These are phyloP conservation scores for Abramis brama DNA, from an alignment of 2,113 vertebrate species.

Conservation along the genomic window DNA sequence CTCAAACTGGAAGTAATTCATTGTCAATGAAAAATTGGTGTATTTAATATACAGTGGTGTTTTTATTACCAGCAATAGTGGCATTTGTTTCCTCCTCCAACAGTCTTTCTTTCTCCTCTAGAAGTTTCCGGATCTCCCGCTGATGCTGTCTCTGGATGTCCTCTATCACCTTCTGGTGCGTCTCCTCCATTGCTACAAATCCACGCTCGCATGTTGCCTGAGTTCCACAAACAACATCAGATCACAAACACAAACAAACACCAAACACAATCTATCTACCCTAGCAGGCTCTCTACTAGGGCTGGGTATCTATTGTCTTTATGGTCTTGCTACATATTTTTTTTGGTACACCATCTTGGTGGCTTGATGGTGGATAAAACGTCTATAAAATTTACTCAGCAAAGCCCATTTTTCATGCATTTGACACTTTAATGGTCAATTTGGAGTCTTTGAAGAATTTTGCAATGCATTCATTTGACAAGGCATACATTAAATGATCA, in stretches of 20 bases:
- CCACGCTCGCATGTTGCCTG: slow-evolving; percentile 97
- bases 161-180: slow-evolving; percentile 93
- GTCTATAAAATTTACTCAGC: background rate
- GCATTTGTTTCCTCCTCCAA: slow-evolving; percentile 95
- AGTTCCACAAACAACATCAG: slow-evolving; percentile 4
- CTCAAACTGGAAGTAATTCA: background rate
- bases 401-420: background rate
- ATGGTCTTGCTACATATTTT: too few species aligned
- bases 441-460: background rate
- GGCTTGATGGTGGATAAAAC: background rate
- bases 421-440: background rate
- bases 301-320: slow-evolving; percentile 8
- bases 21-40: background rate
- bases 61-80: slow-evolving; percentile 88
- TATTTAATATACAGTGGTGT: background rate
- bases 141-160: slow-evolving; percentile 96
- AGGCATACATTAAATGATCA: background rate
- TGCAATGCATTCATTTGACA: background rate
- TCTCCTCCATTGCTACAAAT: slow-evolving; percentile 97
- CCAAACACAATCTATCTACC: background rate
- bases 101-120: slow-evolving; percentile 92
- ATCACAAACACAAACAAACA: slow-evolving; percentile 3
- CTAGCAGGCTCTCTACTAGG: background rate
- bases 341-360: background rate
- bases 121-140: slow-evolving; percentile 91